A percentile compares a stretch with the other conserved stretches of the same genome.
These are phyloP conservation scores for Fratercula arctica DNA, from an alignment of 2,797 vertebrate species.

Conservation along the genomic window DNA sequence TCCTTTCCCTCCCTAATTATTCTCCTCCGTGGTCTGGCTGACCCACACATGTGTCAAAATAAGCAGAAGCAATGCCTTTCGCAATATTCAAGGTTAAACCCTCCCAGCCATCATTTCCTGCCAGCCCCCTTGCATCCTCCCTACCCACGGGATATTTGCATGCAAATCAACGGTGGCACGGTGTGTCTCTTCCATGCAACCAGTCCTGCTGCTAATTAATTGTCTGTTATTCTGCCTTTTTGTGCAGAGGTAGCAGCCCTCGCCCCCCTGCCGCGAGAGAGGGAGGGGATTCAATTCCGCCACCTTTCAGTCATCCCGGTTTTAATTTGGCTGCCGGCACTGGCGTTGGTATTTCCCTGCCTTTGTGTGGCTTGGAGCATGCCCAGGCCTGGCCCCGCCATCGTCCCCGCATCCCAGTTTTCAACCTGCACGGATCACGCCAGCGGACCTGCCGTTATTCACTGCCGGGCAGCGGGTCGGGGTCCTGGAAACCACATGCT, in stretches of 20 bases:
- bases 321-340: not conserved
- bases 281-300: not conserved
- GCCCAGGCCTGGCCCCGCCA: not conserved
- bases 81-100: conserved; percentile 38
- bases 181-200: not conserved
- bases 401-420: accelerated
- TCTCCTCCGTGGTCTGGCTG: conserved; percentile 32
- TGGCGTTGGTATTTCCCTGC: not conserved
- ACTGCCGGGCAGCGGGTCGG: accelerated
- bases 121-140: conserved; percentile 1
- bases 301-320: not conserved
- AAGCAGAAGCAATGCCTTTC: conserved; percentile 2
- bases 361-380: not conserved
- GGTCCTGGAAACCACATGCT: not conserved
- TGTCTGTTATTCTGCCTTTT: conserved; percentile 41
- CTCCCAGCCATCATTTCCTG: conserved; percentile 31
- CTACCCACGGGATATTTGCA: conserved; percentile 28
- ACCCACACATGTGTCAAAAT: conserved; percentile 29
- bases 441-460: not conserved
- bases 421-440: not conserved
- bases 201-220: conserved; percentile 48
- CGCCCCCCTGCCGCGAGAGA: not conserved
- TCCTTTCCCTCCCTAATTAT: conserved; percentile 57
- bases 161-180: not conserved
- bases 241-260: conserved; percentile 29